Evolutionary conservation across 1,140 invertebrate species (phyloP), one percentile per base, ranked within the genome.

Genomic region (Drosophila tani): DNA sequence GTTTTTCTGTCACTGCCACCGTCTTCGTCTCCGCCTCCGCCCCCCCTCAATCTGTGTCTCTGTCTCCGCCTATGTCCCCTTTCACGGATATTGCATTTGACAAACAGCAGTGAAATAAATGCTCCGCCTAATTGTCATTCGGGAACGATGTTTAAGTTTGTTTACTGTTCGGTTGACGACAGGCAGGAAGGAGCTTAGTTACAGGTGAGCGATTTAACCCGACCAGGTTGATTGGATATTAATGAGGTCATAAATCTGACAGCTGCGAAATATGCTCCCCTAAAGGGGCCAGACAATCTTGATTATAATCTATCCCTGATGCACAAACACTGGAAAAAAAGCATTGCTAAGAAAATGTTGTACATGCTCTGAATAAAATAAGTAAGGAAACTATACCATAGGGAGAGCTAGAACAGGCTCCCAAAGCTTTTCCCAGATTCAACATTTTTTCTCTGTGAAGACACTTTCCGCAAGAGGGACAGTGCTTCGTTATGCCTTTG

Each of bases 1-100:
- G 35, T 70, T 67, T 45, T 57, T 67, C 38, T 17, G 38, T 19
- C 40, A 14, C 24, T 43, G 27, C 7, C 24, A n/a, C 49, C 32
- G 38, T n/a, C 15, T 27, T 15, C 15, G 56, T 45, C 21, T 27
- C 43, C 0, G 57, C 27, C 6, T 29, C 27, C 27, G 6, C 27
- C 27, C 7, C 7, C 27, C 4, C 21, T 3, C 21, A 24, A 24
- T 29, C 27, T 40, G 0, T 40, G 12, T 40, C 38, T 7, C 15
- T 5, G 40, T 14, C 40, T 38, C 19, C n/a, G 62, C 5, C 46
- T 65, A 21, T 17, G 67, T 66, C 75, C 63, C 69, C 58, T 70
- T 69, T 66, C 78, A 73, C 71, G 79, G 65, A 71, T 86, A 77
- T 64, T 82, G 68, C 74, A 81, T 69, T 86, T 77, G 82, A 57